Base-by-base conservation (phyloP, 1,140 invertebrate genomes). In the Sarcophaga peregrina region DNA sequence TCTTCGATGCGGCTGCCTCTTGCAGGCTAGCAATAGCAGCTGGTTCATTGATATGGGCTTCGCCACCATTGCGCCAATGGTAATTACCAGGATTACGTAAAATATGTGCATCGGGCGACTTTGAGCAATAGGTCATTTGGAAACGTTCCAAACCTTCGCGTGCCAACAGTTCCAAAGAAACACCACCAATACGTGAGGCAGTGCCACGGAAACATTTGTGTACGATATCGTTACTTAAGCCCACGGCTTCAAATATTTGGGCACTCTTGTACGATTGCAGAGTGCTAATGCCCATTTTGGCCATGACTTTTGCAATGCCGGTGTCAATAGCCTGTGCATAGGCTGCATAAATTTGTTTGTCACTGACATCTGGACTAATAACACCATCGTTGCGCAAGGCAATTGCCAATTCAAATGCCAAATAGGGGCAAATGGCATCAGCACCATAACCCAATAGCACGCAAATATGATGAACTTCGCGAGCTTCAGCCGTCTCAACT, bases 261-360 rank as follows among this genome's bases (percentile, higher is more conserved):
- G 98, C 98, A 85, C 98, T 97, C 92, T 99, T 99, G 91, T 99
- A 99, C n/a, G 97, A 99, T 90, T 99, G 98, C 17, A 99, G 91
- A 0, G 98, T 99, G 68, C 97, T 98, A 87, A 99, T 99, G 58
- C 98, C 98, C 98, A 99, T 99, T 91, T 99, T 99, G 1, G 98
- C 98, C 98, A 99, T 99, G 0, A 91, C 92, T 90, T 97, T 97
- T 1, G 95, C 93, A 82, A 97, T 94, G 81, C 96, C 96, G 11
- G 95, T 93, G 88, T 96, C 96, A 87, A 96, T 93, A 83, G 93
- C 92, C 83, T 92, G 90, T 84, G 92, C 91, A 72, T 90, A 90
- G 74, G 91, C 91, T 4, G 93, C 95, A 88, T 94, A 99, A 83
- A 99, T 95, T 75, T 95, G 93, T n/a, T 96, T 93, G 89, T 99